Base-by-base conservation (phyloP, 2,888 invertebrate genomes). In the Aphelenchoides bicaudatus region DNA sequence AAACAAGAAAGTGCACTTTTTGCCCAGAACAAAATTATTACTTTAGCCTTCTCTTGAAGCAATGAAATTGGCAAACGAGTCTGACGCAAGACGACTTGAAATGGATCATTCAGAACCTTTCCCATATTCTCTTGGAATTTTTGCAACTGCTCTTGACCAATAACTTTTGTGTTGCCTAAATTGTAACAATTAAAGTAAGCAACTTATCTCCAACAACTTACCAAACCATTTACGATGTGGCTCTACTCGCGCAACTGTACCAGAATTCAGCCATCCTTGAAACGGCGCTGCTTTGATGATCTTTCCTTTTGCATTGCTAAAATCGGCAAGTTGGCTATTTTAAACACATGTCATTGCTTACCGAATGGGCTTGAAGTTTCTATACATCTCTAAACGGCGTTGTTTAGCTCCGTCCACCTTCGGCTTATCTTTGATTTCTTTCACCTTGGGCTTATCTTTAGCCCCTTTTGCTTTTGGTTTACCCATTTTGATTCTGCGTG, bases 191-290 rank as follows among this genome's bases (percentile, higher is more conserved):
- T 13, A 30, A 16, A 27, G 5, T 0, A 58, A 16, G 56, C n/a
- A 5, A 8, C 13, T 38, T 61, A 6, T 57, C 10, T 10, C 10
- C 10, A 10, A 6, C 10, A 61, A 60, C 61, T 13, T 43, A 66
- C 94, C 93, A 81, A 99, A 99, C 98, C 98, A 99, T 80, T 89
- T 91, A 74, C 92, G 90, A 71, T 90, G 93, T 1, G 98, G 98
- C 81, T 94, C 98, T 0, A 99, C 90, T 59, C 96, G 85, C 29
- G 94, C 91, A 79, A 88, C 86, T 0, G 90, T 87, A 25, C 98
- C 98, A 30, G 92, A 87, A 13, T 88, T 83, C 23, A 92, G 82
- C 82, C 87, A 87, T 46, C 88, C 88, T 82, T 98, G 98, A 80
- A 91, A 99, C 0, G 96, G 94, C 0, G 98, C 98, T 28, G 94